Evolutionary conservation across 2,888 invertebrate genomes (phyloP).

Genomic region (Exocentrus adspersus): DNA sequence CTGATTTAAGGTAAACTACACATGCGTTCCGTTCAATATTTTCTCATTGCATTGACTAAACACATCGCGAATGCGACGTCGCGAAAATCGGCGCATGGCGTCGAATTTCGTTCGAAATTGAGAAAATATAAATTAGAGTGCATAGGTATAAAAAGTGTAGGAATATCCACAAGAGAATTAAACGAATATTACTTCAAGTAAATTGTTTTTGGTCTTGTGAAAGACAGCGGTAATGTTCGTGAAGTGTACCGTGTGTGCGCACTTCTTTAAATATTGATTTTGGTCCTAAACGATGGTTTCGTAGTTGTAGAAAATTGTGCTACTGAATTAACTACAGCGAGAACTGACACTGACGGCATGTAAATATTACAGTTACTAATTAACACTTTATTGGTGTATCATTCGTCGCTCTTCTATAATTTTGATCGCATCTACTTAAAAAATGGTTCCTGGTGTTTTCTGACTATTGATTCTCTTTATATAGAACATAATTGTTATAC

Average conservation of each 20-base stretch:
- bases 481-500: constrained; percentile 34
- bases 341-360: constrained; percentile 37
- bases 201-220: constrained; percentile 31
- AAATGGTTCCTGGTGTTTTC: constrained; percentile 39
- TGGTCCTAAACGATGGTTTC: constrained; percentile 52
- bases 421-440: not conserved
- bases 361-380: constrained; percentile 36
- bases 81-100: constrained; percentile 57
- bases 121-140: constrained; percentile 10
- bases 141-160: constrained; percentile 3
- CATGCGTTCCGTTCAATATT: constrained; percentile 58
- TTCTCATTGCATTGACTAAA: constrained; percentile 53
- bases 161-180: too few relatives aligned
- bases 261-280: constrained; percentile 58
- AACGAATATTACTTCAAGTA: too few relatives aligned
- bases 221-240: constrained; percentile 32
- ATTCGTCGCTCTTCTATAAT: not conserved
- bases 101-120: constrained; percentile 43
- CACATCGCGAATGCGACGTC: constrained; percentile 57
- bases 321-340: constrained; percentile 35
- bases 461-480: constrained; percentile 42
- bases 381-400: constrained; percentile 25
- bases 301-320: constrained; percentile 44
- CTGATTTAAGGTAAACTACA: constrained; percentile 33
- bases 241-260: constrained; percentile 47